Base-by-base conservation (phyloP, 2,113 vertebrate genomes). In the Perca fluviatilis region DNA sequence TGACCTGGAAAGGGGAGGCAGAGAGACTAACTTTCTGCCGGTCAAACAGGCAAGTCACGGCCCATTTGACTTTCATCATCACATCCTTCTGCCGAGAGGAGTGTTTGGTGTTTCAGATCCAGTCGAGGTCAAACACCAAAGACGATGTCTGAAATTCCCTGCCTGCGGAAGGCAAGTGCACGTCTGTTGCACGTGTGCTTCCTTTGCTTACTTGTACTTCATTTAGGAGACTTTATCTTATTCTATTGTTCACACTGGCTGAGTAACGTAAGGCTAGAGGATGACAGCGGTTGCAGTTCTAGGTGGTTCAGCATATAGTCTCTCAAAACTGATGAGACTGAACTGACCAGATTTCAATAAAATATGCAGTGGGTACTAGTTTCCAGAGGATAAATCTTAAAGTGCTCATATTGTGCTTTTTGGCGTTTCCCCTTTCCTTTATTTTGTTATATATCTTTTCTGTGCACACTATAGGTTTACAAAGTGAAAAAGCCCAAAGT, bases 121-220 rank as follows among this genome's bases (percentile, higher is more conserved):
- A 62, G 49, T 30, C 14, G 81, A 88, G 79, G 88, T 89, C 88
- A 84, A 84, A 87, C 63, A 61, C 77, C 43, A 75, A 80, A 89
- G 70, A 79, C 76, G 0, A 12, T 0, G 36, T 62, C 78, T 75
- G 77, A 70, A 73, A 77, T 47, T 27, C 68, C 18, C 64, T 50
- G 50, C 19, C 49, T 16, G 63, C 16, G 0, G 68, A 64, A 77
- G 67, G 46, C 11, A 7, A 11, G 0, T 3, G 56, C 21, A 56
- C 75, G 75, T 82, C 75, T 61, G 75, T 64, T 36, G 78, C 40
- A 14, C 23, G 61, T 12, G 64, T 40, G 27, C 30, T 43, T 10
- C 65, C 6, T 12, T 43, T 18, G 16, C 51, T 40, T 50, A 3
- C 62, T 56, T 27, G 18, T n/a, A 36, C 50, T 56, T 84, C 8